Percentiles rank a stretch among this genome's conserved stretches.
Evolutionary conservation across 2,797 vertebrate genomes (phyloP).

Genomic region (Catamblyrhynchus diadema): DNA sequence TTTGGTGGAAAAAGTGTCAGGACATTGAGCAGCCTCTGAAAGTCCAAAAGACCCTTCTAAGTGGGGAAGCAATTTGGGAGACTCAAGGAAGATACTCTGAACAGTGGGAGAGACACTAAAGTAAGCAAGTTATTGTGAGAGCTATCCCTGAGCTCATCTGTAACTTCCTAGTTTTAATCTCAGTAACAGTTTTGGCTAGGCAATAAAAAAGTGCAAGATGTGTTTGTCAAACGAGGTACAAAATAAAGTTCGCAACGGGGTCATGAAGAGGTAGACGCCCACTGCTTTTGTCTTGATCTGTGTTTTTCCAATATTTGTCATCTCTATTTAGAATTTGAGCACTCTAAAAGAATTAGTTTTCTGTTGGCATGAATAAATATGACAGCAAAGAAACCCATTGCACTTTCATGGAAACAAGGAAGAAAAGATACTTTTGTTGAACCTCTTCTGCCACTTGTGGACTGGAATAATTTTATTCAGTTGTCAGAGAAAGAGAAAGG

Average conservation of each 20-base stretch:
- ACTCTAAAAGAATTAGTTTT: neutral
- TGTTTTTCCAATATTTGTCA: neutral
- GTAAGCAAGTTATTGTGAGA: neutral
- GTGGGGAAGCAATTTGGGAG: neutral
- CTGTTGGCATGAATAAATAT: neutral
- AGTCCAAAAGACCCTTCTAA: neutral
- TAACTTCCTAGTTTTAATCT: neutral
- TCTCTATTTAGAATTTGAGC: neutral
- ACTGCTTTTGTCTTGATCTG: neutral
- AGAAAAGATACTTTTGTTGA: neutral
- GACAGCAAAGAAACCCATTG: neutral
- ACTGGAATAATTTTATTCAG: neutral
- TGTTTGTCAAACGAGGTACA: neutral
- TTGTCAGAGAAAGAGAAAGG: neutral
- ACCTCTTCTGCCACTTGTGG: neutral
- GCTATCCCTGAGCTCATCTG: neutral
- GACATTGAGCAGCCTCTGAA: neutral
- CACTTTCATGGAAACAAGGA: neutral
- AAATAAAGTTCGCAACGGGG: neutral
- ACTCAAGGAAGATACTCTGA: neutral
- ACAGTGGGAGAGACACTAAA: neutral
- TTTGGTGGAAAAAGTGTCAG: neutral
- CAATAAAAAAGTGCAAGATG: neutral
- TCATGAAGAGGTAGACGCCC: neutral
- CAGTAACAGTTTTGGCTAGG: neutral